These are phyloP conservation scores for Cheilosia soror DNA, from an alignment of 2,888 invertebrate genomes.

Conservation along the genomic window DNA sequence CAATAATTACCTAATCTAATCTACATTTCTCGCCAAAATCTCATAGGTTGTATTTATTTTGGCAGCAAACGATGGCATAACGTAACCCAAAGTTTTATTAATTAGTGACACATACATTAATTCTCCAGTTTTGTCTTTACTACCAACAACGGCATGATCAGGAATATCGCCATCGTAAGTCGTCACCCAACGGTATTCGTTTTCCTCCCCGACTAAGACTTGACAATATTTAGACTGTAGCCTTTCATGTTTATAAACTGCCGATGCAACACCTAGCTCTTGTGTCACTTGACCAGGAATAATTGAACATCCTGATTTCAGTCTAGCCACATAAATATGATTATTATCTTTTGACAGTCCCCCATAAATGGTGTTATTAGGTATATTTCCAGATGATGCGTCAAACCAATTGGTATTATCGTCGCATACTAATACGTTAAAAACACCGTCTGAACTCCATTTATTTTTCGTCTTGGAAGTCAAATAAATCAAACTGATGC, in stretches of 20 bases:
- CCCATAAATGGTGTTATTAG: constrained; percentile 36
- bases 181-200: constrained; percentile 35
- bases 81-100: constrained; percentile 10
- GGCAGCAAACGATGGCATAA: background rate
- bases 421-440: constrained; percentile 17
- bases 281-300: constrained; percentile 39
- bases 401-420: constrained; percentile 34
- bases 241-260: constrained; percentile 1
- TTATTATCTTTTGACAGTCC: constrained; percentile 12
- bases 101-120: constrained; percentile 24
- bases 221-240: constrained; percentile 24
- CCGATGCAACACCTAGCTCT: constrained; percentile 20
- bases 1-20: background rate
- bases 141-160: constrained; percentile 42
- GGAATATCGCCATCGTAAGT: constrained; percentile 28
- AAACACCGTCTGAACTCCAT: background rate
- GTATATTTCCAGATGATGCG: constrained; percentile 11
- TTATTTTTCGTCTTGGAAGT: constrained; percentile 23
- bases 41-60: constrained; percentile 21
- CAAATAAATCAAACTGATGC: constrained; percentile 23
- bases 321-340: constrained; percentile 31
- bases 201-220: constrained; percentile 21
- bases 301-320: constrained; percentile 45
- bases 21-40: constrained; percentile 16
- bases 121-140: constrained; percentile 32